A percentile compares a stretch with the other conserved stretches of the same genome.
Conservation (phyloP, 2,113 vertebrate species). For the Carassius carassius region DNA sequence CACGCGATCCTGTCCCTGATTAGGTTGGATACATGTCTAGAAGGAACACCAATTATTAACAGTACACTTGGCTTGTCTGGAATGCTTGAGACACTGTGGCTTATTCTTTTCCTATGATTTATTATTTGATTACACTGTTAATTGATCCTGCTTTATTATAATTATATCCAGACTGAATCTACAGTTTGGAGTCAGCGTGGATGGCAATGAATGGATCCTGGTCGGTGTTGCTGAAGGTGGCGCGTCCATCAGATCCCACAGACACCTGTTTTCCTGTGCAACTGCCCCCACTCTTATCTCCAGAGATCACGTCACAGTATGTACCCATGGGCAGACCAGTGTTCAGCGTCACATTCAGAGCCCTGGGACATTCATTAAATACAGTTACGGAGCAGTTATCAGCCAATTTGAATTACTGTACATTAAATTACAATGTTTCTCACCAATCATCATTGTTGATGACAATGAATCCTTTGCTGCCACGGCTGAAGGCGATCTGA, state of each 20-base stretch:
- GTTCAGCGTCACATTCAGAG: constrained; percentile 75
- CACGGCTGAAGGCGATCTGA: constrained; percentile 91
- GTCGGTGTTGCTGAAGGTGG: constrained; percentile 79
- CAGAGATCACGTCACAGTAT: constrained; percentile 92
- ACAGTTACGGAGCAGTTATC: neutral
- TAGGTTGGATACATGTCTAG: neutral
- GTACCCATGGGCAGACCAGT: constrained; percentile 85
- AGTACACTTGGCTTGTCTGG: neutral
- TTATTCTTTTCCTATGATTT: neutral
- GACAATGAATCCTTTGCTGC: constrained; percentile 83
- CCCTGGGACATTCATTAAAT: constrained; percentile 65
- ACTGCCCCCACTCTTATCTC: constrained; percentile 74
- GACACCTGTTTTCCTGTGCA: constrained; percentile 83
- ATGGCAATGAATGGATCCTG: constrained; percentile 89
- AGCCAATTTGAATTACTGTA: too few species aligned
- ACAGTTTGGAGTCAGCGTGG: constrained; percentile 80
- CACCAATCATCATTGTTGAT: constrained; percentile 90
- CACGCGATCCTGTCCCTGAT: neutral
- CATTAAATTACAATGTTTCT: too few species aligned
- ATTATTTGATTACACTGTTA: neutral
- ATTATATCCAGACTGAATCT: constrained; percentile 34
- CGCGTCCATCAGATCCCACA: constrained; percentile 75
- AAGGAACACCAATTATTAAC: neutral
- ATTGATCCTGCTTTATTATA: too few species aligned
- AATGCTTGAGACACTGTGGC: neutral